These are phyloP conservation scores for Lithophane socia DNA, from an alignment of 2,888 invertebrate species.

Conservation along the genomic window DNA sequence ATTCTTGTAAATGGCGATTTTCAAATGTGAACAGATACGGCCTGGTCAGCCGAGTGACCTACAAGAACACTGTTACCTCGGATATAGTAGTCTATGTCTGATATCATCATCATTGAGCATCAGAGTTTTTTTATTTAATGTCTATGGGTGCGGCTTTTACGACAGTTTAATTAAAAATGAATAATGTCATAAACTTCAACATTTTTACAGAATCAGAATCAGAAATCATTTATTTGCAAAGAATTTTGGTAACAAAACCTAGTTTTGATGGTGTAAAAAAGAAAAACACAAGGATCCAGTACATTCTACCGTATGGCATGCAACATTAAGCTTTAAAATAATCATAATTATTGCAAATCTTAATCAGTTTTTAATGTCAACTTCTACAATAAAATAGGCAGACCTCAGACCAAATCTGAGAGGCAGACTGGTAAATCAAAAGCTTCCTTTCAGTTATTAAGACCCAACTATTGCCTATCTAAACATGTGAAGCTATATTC, in stretches of 20 bases:
- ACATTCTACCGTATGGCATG: no score
- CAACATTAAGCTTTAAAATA: no score
- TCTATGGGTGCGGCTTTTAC: not conserved
- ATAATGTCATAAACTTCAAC: not conserved
- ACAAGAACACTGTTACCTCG: not conserved
- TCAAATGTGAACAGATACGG: slow-evolving; percentile 9
- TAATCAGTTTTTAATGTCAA: no score
- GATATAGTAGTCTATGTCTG: no score
- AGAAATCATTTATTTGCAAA: no score
- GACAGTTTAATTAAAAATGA: not conserved
- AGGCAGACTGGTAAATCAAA: not conserved
- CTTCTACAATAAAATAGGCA: no score
- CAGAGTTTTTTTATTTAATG: not conserved
- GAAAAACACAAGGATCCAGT: no score
- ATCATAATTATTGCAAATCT: not conserved
- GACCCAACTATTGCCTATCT: not conserved
- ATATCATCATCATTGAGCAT: slow-evolving; percentile 9
- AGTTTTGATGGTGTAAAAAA: no score
- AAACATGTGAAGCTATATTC: slow-evolving; percentile 2
- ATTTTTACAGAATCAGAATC: not conserved
- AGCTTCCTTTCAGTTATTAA: not conserved
- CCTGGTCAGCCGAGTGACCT: not conserved
- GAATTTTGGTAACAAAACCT: no score
- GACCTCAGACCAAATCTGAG: no score
- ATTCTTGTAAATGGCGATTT: slow-evolving; percentile 9